Percentiles rank a stretch among this genome's conserved stretches.
Evolutionary conservation across 2,113 vertebrate species (phyloP).

Genomic region (Atherinomorus stipes): DNA sequence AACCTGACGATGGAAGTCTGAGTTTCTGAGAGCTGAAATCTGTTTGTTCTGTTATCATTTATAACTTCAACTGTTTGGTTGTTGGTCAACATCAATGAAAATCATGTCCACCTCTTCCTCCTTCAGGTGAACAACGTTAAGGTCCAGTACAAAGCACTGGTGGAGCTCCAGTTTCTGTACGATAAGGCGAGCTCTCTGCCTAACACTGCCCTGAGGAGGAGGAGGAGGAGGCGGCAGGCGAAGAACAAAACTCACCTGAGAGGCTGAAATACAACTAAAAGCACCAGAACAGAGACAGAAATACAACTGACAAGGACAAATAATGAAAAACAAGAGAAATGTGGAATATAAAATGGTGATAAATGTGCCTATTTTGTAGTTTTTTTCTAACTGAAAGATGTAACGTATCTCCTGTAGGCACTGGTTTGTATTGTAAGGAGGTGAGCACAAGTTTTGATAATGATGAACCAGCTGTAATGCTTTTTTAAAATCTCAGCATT

Average conservation of each 20-base stretch:
- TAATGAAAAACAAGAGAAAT: too few species aligned
- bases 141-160: constrained; percentile 68
- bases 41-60: too few species aligned
- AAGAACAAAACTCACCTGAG: not conserved
- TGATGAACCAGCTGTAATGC: too few species aligned
- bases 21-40: too few species aligned
- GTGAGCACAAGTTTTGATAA: too few species aligned
- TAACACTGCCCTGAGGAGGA: not conserved
- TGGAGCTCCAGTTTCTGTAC: constrained; percentile 58
- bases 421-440: too few species aligned
- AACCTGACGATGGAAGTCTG: too few species aligned
- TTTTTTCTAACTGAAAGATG: not conserved
- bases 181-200: constrained; percentile 36
- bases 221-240: constrained; percentile 32
- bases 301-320: not conserved
- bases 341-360: too few species aligned
- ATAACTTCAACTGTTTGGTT: not conserved
- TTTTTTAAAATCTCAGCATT: too few species aligned
- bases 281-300: not conserved
- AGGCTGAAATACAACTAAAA: not conserved
- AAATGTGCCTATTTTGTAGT: not conserved
- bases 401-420: too few species aligned
- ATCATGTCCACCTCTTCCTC: not conserved
- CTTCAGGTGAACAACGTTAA: constrained; percentile 24
- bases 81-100: not conserved